These are phyloP conservation scores for Catostylus mosaicus DNA, from an alignment of 30 jellyfish, hydroid and myxozoan species.

Conservation along the genomic window DNA sequence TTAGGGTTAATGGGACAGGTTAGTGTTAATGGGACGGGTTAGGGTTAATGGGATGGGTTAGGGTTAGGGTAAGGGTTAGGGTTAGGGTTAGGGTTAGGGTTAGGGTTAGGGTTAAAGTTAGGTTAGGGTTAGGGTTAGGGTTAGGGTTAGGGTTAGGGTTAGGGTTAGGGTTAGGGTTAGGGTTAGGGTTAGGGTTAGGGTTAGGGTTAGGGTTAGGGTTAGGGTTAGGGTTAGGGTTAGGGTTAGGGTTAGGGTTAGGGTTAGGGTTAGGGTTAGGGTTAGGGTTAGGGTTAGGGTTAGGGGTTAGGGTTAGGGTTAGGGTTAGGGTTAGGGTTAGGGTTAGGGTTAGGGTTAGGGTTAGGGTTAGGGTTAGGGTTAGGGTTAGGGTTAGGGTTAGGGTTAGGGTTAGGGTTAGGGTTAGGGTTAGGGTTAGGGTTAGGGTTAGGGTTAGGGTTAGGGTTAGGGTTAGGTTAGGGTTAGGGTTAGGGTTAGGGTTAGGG, in stretches of 20 bases:
- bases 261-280: slow-evolving; percentile 31
- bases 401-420: not conserved
- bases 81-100: slow-evolving; percentile 27
- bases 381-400: not conserved
- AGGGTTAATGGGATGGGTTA: too few relatives aligned
- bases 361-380: not conserved
- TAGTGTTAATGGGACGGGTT: not conserved
- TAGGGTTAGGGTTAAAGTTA: too few relatives aligned
- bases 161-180: slow-evolving; percentile 24
- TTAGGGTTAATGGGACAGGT: slow-evolving; percentile 18
- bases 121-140: too few relatives aligned
- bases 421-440: not conserved
- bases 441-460: not conserved
- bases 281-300: too few relatives aligned
- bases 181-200: slow-evolving; percentile 9
- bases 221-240: slow-evolving; percentile 26
- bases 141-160: slow-evolving; percentile 19
- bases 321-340: slow-evolving; percentile 48
- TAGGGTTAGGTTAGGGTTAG: too few relatives aligned
- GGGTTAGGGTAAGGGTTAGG: slow-evolving; percentile 20
- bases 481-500: slow-evolving; percentile 34
- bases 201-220: slow-evolving; percentile 12
- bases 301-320: too few relatives aligned
- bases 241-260: slow-evolving; percentile 37
- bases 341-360: slow-evolving; percentile 2